Conservation (phyloP, 2,797 vertebrate genomes). For the Orientallactaga sibirica region DNA sequence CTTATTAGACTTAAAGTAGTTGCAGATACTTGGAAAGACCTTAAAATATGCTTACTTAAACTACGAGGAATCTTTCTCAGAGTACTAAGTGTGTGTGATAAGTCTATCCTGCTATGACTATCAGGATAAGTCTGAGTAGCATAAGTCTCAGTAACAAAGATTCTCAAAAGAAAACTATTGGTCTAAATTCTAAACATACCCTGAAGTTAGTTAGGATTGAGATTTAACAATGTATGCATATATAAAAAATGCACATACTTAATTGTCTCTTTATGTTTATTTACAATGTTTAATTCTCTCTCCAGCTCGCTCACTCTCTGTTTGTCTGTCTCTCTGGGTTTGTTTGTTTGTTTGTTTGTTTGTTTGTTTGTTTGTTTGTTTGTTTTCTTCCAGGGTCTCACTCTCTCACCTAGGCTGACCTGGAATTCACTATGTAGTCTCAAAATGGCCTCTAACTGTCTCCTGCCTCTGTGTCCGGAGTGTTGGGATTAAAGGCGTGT, state of each 20-base stretch:
- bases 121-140: too few species aligned
- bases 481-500: too few species aligned
- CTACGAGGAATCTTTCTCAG: not conserved
- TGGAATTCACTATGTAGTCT: too few species aligned
- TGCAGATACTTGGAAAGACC: not conserved
- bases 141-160: not conserved
- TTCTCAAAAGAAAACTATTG: not conserved
- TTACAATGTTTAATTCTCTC: not conserved
- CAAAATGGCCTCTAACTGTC: too few species aligned
- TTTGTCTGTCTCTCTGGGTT: too few species aligned
- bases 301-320: too few species aligned
- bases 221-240: not conserved
- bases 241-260: not conserved
- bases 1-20: slow-evolving; percentile 1
- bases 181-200: slow-evolving; percentile 42
- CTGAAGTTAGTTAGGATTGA: not conserved
- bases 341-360: too few species aligned
- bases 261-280: not conserved
- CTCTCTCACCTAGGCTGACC: too few species aligned
- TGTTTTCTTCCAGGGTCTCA: too few species aligned
- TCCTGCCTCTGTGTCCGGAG: too few species aligned
- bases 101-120: not conserved
- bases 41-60: not conserved
- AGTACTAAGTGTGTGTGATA: not conserved
- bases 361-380: too few species aligned